Percentiles rank a stretch among this genome's conserved stretches.
Conservation (phyloP, 2,888 invertebrate genomes). For the Branchinecta sandiegonensis region DNA sequence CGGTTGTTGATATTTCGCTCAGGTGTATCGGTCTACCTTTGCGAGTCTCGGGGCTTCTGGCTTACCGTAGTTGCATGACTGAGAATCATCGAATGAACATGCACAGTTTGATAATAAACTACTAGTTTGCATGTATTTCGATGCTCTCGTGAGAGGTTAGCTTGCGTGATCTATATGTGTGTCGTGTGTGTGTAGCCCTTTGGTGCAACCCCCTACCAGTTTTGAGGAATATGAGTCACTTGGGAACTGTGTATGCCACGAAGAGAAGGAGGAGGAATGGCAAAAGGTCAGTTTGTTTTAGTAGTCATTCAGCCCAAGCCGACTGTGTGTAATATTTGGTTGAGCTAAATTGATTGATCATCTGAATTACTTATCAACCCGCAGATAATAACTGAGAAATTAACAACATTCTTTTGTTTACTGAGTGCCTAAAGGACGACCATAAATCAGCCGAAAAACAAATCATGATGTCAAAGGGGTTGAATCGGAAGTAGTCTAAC, state of each 20-base stretch:
- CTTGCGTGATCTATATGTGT: slow-evolving; percentile 15
- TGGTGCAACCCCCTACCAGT: slow-evolving; percentile 16
- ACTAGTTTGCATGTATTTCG: slow-evolving; percentile 14
- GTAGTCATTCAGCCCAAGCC: too few relatives aligned
- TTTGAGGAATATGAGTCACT: slow-evolving; percentile 54
- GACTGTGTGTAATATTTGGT: too few relatives aligned
- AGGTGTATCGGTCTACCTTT: slow-evolving; percentile 9
- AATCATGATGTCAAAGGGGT: too few relatives aligned
- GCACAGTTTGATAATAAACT: slow-evolving; percentile 15
- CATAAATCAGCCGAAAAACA: too few relatives aligned
- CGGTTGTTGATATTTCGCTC: slow-evolving; percentile 12
- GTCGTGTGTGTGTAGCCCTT: slow-evolving; percentile 14
- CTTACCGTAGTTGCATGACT: slow-evolving; percentile 6
- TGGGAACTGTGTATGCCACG: slow-evolving; percentile 92
- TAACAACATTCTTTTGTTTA: too few relatives aligned
- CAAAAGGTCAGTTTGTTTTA: slow-evolving; percentile 58
- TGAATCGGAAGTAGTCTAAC: too few relatives aligned
- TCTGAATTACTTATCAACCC: too few relatives aligned
- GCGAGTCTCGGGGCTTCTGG: background rate
- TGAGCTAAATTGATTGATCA: too few relatives aligned
- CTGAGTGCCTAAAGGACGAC: too few relatives aligned
- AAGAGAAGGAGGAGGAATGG: slow-evolving; percentile 87
- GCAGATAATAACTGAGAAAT: too few relatives aligned
- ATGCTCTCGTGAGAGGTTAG: background rate
- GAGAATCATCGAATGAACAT: slow-evolving; percentile 9